A percentile compares a stretch with the other conserved stretches of the same genome.
Conservation (phyloP, 2,888 invertebrate species). For the Plagodis pulveraria region DNA sequence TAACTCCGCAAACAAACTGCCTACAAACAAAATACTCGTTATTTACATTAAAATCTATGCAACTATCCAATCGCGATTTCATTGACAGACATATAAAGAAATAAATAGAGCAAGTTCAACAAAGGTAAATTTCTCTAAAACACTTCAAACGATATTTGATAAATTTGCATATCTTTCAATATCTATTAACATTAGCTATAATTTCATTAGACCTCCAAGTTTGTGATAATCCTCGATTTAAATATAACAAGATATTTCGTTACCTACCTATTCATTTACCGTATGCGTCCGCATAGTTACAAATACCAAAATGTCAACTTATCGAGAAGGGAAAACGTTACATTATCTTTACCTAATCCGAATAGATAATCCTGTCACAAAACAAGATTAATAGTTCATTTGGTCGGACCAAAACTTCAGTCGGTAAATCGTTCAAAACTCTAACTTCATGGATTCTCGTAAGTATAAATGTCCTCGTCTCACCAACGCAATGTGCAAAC, state of each 20-base stretch:
- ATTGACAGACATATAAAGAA: constrained; percentile 67
- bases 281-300: constrained; percentile 65
- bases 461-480: constrained; percentile 37
- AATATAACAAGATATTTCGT: constrained; percentile 81
- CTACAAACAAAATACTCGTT: constrained; percentile 71
- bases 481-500: constrained; percentile 53
- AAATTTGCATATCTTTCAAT: constrained; percentile 79
- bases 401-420: constrained; percentile 85
- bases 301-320: constrained; percentile 68
- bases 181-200: constrained; percentile 84
- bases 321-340: constrained; percentile 73
- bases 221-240: constrained; percentile 78
- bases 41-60: constrained; percentile 76
- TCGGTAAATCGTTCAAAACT: constrained; percentile 81
- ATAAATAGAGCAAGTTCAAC: constrained; percentile 77
- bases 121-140: constrained; percentile 85
- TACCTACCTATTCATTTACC: constrained; percentile 74
- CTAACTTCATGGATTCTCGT: constrained; percentile 52
- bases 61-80: constrained; percentile 72
- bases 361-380: constrained; percentile 77
- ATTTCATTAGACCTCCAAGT: constrained; percentile 80
- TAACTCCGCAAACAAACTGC: constrained; percentile 68
- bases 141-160: constrained; percentile 76
- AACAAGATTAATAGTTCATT: constrained; percentile 83
- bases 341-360: constrained; percentile 73